Evolutionary conservation across 1,140 invertebrate species (phyloP).

Genomic region (Eumaeus atala): DNA sequence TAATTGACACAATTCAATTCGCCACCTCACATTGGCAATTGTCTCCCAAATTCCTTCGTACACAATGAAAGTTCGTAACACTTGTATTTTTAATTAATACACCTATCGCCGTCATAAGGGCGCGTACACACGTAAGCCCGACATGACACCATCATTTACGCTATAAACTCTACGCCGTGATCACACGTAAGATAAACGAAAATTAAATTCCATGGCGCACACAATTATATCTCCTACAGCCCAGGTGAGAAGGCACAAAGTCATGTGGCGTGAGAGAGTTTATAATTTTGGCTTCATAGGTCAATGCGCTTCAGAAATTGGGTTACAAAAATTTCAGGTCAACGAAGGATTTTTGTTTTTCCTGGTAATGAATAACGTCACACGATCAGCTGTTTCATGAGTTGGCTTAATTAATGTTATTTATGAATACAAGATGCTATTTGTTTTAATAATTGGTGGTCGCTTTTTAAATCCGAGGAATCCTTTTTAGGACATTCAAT

Average conservation of each 20-base stretch:
- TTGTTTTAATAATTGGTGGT: not conserved
- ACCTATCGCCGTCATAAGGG: not conserved
- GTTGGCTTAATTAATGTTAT: not conserved
- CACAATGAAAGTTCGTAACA: not conserved
- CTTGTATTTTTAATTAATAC: constrained; percentile 10
- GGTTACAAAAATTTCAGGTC: constrained; percentile 7
- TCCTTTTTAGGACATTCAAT: too few species aligned
- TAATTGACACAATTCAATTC: too few species aligned
- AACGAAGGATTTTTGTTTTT: constrained; percentile 9
- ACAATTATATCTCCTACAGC: not conserved
- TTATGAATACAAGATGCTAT: not conserved
- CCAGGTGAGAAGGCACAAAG: not conserved
- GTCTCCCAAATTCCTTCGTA: not conserved
- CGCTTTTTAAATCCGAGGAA: too few species aligned
- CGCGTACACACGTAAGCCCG: not conserved
- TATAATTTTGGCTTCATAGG: constrained; percentile 9
- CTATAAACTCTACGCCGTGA: constrained; percentile 6
- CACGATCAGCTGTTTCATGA: constrained; percentile 9
- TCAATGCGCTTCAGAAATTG: constrained; percentile 8
- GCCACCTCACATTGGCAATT: too few species aligned
- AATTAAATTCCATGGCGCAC: not conserved
- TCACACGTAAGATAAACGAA: constrained; percentile 2
- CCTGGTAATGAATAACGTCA: not conserved
- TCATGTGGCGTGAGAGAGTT: not conserved
- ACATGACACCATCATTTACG: not conserved